Base-by-base conservation (phyloP, 2,797 vertebrate species). In the Sciurus carolinensis region DNA sequence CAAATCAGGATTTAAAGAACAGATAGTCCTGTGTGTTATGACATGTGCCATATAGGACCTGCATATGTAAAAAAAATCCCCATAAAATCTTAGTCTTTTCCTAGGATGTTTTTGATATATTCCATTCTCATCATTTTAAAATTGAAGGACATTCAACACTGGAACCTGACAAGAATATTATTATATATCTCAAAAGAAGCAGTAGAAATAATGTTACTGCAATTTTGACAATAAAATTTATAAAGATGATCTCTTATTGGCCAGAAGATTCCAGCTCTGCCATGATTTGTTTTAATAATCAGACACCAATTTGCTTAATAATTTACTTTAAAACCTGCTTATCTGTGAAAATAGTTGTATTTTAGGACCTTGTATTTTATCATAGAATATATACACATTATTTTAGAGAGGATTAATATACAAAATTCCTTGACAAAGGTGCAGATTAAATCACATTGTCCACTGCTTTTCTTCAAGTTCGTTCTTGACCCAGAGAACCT, bases 1-100 rank as follows among this genome's bases (percentile, higher is more conserved):
- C 80, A 96, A 73, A 82, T 87, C 30, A 92, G 36, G 1, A 96
- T 95, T 96, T 97, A 92, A 97, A 94, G 47, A 39, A 50, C 42
- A 88, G 54, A 91, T 20, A 80, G 22, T 28, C 5, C 10, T 93
- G 47, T 24, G 0, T 92, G 52, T 96, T 67, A 92, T 91, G 57
- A 73, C 44, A 88, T 75, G 9, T 3, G 62, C 3, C 57, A 0
- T 88, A 73, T 54, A 90, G 86, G 26, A 13, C 26, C 72, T 66
- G 42, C 54, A 75, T 76, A 28, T 82, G 91, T 96, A 87, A 76
- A 95, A 92, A 50, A 86, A n/a, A 96, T 96, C 0, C 42, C 15
- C 62, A 62, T 30, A 82, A 92, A 97, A 69, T 91, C 22, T 75
- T 88, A 91, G 42, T 62, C 2, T 95, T 96, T 97, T 90, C 52